Evolutionary conservation across 2,888 invertebrate genomes (phyloP), one percentile per base, ranked within the genome.

Genomic region (Xestoiulus laeticollis): DNA sequence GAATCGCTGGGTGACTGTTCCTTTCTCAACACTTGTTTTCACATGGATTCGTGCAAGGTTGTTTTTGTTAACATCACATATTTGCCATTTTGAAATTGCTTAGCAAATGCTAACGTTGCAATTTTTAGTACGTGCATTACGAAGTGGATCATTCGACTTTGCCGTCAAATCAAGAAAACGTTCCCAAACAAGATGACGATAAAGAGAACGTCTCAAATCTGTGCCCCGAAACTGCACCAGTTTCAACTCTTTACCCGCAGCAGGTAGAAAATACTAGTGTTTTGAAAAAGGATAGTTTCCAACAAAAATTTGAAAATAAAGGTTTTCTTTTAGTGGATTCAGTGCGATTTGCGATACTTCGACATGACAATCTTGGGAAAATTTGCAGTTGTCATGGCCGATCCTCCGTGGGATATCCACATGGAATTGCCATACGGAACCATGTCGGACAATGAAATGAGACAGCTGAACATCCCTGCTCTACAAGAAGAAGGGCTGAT

Each of bases 351-450:
- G 87, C 94, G 99, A 90, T 96, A 95, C 91, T 94, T 97, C 87
- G 97, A 98, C 91, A 97, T 98, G 96, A 96, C 96, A 0, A 96
- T 96, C 87, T 93, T 98, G 91, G 97, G 96, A n/a, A 99, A 99
- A 93, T 99, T 98, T 93, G 97, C 98, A 0, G 98, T 99, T 3
- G 97, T 99, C 90, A 99, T 99, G 99, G 99, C 99, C 48, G 98
- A 98, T 92, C 98, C 98, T 0, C 99, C 99, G 0, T 99, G 99
- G 99, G 99, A 99, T 91, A 99, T 99, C 90, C 99, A 99, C 92
- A 99, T 99, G 99, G 99, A 99, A 92, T 93, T 99, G 85, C 99
- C 99, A 0, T 99, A 99, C 92, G 99, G 98, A 1, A 99, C 99
- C 0, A 98, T 99, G 97, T 98, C 98, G 0, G 99, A 99, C 91